A percentile compares a stretch with the other conserved stretches of the same genome.
These are phyloP conservation scores for Chaetodon trifasciatus DNA, from an alignment of 2,797 vertebrate species.

Conservation along the genomic window DNA sequence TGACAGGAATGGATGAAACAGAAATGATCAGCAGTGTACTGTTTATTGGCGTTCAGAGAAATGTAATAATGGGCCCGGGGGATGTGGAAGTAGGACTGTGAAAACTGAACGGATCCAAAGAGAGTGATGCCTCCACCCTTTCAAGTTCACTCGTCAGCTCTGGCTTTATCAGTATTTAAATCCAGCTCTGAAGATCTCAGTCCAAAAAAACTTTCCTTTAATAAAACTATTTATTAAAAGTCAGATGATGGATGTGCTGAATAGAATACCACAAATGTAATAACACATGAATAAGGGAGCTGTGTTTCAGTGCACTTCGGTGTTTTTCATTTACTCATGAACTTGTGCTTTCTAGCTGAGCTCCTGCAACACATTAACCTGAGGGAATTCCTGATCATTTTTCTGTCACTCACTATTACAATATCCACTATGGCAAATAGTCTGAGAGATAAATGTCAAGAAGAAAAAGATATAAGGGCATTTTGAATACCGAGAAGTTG, in stretches of 20 bases:
- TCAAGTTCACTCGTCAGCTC: slow-evolving; percentile 11
- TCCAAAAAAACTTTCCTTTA: slow-evolving; percentile 5
- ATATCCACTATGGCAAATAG: neutral
- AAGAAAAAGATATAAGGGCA: neutral
- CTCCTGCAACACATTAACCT: neutral
- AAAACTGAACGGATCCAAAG: slow-evolving; percentile 30
- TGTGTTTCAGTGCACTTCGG: neutral
- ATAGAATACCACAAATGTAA: slow-evolving; percentile 22
- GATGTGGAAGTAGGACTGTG: slow-evolving; percentile 20
- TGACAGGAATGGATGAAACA: slow-evolving; percentile 30
- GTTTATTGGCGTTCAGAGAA: slow-evolving; percentile 31
- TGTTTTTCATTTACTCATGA: neutral
- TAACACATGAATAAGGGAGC: neutral
- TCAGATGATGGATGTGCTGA: neutral
- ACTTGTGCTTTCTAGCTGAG: neutral
- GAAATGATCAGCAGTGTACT: slow-evolving; percentile 24
- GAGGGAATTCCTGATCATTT: neutral
- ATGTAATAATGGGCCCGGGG: slow-evolving; percentile 34
- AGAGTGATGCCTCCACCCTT: slow-evolving; percentile 6
- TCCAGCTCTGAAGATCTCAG: neutral
- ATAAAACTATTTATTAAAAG: slow-evolving; percentile 22
- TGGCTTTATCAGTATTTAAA: neutral
- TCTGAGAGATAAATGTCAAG: neutral
- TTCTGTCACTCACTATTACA: neutral
- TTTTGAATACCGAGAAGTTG: neutral